Percentiles rank a stretch among this genome's conserved stretches.
phyloP scores from a whole-genome alignment of 2,113 vertebrate genomes.

The Athene cunicularia region DNA sequence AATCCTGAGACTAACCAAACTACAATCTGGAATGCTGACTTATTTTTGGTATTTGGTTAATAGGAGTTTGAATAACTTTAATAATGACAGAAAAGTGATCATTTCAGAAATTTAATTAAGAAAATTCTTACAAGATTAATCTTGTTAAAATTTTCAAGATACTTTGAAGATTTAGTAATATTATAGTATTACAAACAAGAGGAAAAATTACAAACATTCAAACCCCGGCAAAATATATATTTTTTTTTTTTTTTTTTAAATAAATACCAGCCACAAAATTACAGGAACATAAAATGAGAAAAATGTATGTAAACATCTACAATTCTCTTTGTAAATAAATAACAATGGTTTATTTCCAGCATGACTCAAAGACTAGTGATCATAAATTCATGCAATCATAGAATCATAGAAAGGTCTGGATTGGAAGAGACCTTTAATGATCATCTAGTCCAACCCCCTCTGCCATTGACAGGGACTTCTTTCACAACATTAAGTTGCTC shows the following conservation, averaged over 20 bases:
- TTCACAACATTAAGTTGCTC: neutral
- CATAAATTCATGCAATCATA: neutral
- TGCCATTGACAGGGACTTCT: fast-evolving
- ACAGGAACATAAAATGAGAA: neutral
- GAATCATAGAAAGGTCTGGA: neutral
- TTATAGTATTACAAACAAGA: neutral
- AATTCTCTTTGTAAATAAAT: neutral
- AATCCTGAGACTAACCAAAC: neutral
- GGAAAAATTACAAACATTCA: neutral
- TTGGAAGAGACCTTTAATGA: neutral
- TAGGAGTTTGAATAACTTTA: neutral
- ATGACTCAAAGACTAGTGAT: neutral
- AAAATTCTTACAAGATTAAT: neutral
- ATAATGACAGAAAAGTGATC: neutral
- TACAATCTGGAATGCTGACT: neutral
- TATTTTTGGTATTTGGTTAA: neutral
- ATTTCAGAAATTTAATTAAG: neutral
- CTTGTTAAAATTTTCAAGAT: neutral
- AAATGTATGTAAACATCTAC: neutral
- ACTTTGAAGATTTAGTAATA: neutral
- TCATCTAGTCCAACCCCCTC: fast-evolving
- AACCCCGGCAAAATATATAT: neutral
- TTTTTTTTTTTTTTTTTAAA: neutral
- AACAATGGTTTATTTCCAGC: neutral
- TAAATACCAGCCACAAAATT: neutral